A percentile compares a stretch with the other conserved stretches of the same genome.
These are phyloP conservation scores for Merops nubicus DNA, from an alignment of 2,113 vertebrate genomes.

Conservation along the genomic window DNA sequence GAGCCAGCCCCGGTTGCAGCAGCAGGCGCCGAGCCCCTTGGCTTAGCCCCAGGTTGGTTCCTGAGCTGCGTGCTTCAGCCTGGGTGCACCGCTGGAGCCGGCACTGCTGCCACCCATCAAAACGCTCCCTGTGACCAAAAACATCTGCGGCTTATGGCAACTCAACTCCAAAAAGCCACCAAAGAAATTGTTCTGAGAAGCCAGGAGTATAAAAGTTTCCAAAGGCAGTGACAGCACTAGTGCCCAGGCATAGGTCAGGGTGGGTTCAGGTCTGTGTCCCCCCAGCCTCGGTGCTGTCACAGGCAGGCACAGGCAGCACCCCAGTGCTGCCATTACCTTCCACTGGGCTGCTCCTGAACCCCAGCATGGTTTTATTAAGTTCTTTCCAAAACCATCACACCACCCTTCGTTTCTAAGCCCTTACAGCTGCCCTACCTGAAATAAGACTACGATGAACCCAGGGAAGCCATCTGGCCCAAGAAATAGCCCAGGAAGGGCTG, in stretches of 20 bases:
- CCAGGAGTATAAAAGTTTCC: fast-evolving
- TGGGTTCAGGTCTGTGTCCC: neutral
- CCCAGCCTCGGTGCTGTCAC: fast-evolving
- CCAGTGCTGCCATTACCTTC: neutral
- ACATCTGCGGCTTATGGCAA: neutral
- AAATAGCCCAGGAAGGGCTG: neutral
- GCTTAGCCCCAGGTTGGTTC: neutral
- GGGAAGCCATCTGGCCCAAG: fast-evolving
- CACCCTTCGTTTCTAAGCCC: neutral
- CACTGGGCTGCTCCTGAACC: fast-evolving
- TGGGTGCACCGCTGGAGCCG: fast-evolving
- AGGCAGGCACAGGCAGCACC: neutral
- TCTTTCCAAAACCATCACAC: fast-evolving
- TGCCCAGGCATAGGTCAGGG: neutral
- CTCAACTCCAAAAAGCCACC: neutral
- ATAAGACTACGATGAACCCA: neutral
- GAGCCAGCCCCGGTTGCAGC: neutral
- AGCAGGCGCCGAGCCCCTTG: no score
- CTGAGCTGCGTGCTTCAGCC: neutral
- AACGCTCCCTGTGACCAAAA: neutral
- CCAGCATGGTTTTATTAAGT: neutral
- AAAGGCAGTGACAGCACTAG: fast-evolving
- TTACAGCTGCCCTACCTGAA: neutral
- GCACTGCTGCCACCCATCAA: neutral
- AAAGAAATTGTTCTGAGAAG: neutral